Evolutionary conservation across 2,113 vertebrate species (phyloP), one percentile per base, ranked within the genome.

Genomic region (Amblyopsis rosae): DNA sequence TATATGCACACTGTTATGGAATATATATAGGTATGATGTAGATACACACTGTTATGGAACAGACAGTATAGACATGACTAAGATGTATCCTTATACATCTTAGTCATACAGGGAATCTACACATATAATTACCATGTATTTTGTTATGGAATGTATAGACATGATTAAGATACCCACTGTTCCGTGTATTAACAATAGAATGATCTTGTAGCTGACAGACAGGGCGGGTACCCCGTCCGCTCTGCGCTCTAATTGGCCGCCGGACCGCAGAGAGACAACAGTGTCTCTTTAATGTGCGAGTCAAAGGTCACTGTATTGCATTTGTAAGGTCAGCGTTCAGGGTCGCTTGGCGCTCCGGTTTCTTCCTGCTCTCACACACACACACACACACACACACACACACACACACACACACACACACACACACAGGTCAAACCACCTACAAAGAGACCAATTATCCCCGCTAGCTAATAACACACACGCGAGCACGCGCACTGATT

Each of bases 301-400:
- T 58, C 56, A 58, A 32, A 58, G 56, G 56, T 58, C 56, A 12
- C 56, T 58, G 56, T 58, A 58, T 58, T 58, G 56, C 56, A 58
- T 58, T 58, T 33, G 56, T 58, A 58, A 32, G 56, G 56, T 58
- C 56, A 58, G 56, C 11, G 11, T 17, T 32, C 11, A 26, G 32
- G 56, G 56, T 58, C 56, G 19, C 17, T 11, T 58, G 17, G 19
- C 56, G 19, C 56, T 58, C 10, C 11, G 56, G 17, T 26, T 58
- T 58, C 17, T 26, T 58, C 56, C 19, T 58, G 56, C 35, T 41
- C 35, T 4, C 35, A 35, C 6, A 6, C 35, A 35, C 56, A 58
- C 17, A 58, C 56, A 26, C 17, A 58, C 19, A 32, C 56, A 58
- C 17, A 58, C 56, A 26, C 9, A 58, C 19, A 32, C 56, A 58